A percentile compares a stretch with the other conserved stretches of the same genome.
phyloP scores from a whole-genome alignment of 2,113 vertebrate genomes.

The Theristicus caerulescens region DNA sequence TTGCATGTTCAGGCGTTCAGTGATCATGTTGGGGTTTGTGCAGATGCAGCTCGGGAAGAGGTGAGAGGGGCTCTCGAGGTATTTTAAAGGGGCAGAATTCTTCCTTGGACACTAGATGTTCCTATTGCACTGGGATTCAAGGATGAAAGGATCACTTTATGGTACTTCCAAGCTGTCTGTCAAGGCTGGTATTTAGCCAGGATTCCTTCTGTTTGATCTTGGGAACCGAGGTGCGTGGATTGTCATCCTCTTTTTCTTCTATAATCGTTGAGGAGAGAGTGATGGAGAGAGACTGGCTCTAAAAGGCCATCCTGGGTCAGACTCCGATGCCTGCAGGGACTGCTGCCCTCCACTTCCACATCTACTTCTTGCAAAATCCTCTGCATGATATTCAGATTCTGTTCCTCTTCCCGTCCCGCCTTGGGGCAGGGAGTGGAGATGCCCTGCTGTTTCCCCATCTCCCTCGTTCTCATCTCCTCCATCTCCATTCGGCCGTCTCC shows the following conservation, averaged over 20 bases:
- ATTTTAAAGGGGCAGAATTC: background rate
- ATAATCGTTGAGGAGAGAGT: background rate
- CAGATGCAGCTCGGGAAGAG: background rate
- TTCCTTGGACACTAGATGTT: background rate
- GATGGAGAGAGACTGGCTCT: background rate
- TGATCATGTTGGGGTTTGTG: background rate
- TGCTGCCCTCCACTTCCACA: background rate
- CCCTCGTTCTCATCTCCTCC: background rate
- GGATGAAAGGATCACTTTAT: background rate
- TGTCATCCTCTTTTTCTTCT: background rate
- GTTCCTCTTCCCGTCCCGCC: background rate
- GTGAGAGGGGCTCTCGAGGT: background rate
- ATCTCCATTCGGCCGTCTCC: background rate
- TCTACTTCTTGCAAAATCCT: background rate
- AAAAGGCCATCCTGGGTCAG: background rate
- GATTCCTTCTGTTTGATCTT: background rate
- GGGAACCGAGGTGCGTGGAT: background rate
- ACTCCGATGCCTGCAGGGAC: background rate
- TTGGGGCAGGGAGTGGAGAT: background rate
- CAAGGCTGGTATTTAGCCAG: background rate
- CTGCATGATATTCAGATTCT: background rate
- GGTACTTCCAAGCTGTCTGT: background rate
- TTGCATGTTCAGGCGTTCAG: background rate
- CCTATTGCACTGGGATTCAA: background rate
- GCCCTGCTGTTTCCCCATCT: background rate